phyloP scores from a whole-genome alignment of 1,140 invertebrate genomes.

The Platorchestia sp. region DNA sequence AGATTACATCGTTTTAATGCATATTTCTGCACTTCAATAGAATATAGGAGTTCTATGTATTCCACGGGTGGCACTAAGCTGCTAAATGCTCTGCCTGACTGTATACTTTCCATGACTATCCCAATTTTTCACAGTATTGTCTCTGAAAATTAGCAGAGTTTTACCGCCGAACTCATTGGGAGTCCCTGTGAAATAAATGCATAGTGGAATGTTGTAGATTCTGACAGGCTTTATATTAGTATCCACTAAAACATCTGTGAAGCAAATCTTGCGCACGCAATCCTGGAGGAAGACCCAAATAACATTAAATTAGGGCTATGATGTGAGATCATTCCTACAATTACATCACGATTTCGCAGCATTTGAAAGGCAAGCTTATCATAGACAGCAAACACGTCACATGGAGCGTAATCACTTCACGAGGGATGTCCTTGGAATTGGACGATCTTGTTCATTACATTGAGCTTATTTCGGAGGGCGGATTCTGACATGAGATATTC shows the following conservation, averaged over 20 bases:
- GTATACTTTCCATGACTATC: not conserved
- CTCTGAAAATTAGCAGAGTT: not conserved
- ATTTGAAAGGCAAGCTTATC: not conserved
- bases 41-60: not conserved
- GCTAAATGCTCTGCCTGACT: no score
- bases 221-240: not conserved
- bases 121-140: not conserved
- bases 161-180: not conserved
- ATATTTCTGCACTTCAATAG: no score
- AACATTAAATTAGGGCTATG: not conserved
- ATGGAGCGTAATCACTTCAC: not conserved
- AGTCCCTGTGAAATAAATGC: not conserved
- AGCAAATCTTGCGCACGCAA: not conserved
- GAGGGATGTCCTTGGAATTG: not conserved
- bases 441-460: not conserved
- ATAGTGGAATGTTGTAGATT: not conserved
- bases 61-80: no score
- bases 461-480: not conserved
- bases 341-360: not conserved
- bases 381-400: not conserved
- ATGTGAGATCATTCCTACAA: not conserved
- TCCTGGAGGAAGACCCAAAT: no score
- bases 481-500: not conserved
- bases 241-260: not conserved
- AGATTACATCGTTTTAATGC: no score